A percentile compares a stretch with the other conserved stretches of the same genome.
These are phyloP conservation scores for Scomber scombrus DNA, from an alignment of 2,113 vertebrate genomes.

Conservation along the genomic window DNA sequence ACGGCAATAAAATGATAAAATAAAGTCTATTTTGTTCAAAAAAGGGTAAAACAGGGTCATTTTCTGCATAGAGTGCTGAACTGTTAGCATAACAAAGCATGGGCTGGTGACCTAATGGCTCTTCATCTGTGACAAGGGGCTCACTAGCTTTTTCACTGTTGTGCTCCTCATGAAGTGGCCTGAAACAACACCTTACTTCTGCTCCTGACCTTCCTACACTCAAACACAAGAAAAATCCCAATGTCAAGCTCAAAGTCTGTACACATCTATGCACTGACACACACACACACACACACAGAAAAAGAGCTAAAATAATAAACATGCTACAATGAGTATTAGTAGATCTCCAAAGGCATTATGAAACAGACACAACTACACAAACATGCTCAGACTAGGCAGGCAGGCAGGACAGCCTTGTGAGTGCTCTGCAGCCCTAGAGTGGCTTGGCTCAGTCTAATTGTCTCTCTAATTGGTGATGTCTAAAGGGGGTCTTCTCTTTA, in stretches of 20 bases:
- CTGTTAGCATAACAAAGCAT: slow-evolving; percentile 82
- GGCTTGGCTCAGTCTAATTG: slow-evolving; percentile 94
- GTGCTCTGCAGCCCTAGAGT: slow-evolving; percentile 87
- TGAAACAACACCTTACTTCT: slow-evolving; percentile 68
- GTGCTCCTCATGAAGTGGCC: slow-evolving; percentile 63
- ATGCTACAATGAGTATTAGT: slow-evolving; percentile 34
- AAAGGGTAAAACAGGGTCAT: slow-evolving; percentile 74
- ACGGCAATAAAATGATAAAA: slow-evolving; percentile 80
- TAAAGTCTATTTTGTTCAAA: slow-evolving; percentile 82
- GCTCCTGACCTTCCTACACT: slow-evolving; percentile 60
- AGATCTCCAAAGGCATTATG: slow-evolving; percentile 42
- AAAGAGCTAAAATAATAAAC: slow-evolving; percentile 55
- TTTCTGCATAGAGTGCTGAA: slow-evolving; percentile 72
- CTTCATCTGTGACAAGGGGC: slow-evolving; percentile 71
- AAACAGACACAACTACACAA: slow-evolving; percentile 44
- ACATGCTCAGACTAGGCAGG: slow-evolving; percentile 62
- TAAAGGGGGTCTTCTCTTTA: slow-evolving; percentile 89
- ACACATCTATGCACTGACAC: slow-evolving; percentile 17
- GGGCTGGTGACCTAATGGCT: slow-evolving; percentile 75
- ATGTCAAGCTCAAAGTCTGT: slow-evolving; percentile 53
- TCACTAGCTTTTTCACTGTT: slow-evolving; percentile 69
- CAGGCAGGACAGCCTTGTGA: slow-evolving; percentile 85
- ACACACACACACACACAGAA: slow-evolving; percentile 13
- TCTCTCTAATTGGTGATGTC: slow-evolving; percentile 97
- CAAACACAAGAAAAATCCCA: slow-evolving; percentile 53